A percentile compares a stretch with the other conserved stretches of the same genome.
phyloP scores from a whole-genome alignment of 2,888 invertebrate genomes.

The Syritta pipiens region DNA sequence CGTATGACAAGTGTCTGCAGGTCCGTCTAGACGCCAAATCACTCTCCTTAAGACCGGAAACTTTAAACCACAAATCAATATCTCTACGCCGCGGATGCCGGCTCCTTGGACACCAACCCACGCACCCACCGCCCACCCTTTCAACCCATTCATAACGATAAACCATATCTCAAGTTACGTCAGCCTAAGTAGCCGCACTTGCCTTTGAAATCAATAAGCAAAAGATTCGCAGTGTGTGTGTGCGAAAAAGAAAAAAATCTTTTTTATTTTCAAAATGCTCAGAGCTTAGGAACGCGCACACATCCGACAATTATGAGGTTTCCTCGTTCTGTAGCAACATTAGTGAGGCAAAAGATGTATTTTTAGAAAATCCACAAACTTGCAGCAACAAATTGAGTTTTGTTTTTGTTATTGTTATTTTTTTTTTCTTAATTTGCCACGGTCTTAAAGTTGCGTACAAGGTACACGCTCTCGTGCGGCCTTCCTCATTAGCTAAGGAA shows the following conservation, averaged over 20 bases:
- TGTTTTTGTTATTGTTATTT: background rate
- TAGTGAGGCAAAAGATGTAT: background rate
- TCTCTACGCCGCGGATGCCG: background rate
- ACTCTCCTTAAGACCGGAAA: background rate
- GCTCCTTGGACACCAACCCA: background rate
- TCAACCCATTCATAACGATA: too few species aligned
- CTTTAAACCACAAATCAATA: background rate
- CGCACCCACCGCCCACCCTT: too few species aligned
- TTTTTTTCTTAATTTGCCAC: background rate
- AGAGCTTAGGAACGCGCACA: background rate
- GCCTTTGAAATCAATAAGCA: constrained; percentile 28
- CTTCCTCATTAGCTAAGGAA: constrained; percentile 7
- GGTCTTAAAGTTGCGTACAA: background rate
- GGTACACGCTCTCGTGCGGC: background rate
- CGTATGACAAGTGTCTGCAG: constrained; percentile 11
- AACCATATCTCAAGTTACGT: constrained; percentile 18
- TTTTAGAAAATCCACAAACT: constrained; percentile 1
- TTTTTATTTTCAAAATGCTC: background rate
- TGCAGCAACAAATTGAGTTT: background rate
- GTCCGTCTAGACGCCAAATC: constrained; percentile 46
- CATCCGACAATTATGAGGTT: constrained; percentile 20
- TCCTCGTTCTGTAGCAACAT: background rate
- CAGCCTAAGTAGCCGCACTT: background rate
- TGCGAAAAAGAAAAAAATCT: background rate
- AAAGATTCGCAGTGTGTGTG: background rate